Base-by-base conservation (phyloP, 1,140 invertebrate species). In the Heliconius nattereri region DNA sequence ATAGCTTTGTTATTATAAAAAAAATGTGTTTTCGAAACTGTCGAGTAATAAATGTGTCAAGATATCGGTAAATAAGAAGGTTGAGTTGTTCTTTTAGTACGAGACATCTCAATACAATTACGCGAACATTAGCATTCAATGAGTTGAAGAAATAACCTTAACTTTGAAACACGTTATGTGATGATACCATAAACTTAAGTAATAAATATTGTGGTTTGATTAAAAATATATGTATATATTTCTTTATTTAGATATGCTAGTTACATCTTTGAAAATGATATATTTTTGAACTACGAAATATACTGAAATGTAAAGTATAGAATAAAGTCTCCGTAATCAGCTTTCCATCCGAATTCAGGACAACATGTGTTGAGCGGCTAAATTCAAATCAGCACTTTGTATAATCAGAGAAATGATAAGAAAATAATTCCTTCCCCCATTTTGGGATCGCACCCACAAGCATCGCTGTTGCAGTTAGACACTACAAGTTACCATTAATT, bases 101-200 rank as follows among this genome's bases (percentile, higher is more conserved):
- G 20, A 60, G 9, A 23, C 23, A 66, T 26, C 13, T 7, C 26
- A 11, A 23, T 16, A 26, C 60, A 29, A 66, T 66, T 26, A 66
- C 60, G 60, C 60, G 60, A 66, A 66, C 60, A 66, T 66, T 66
- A 66, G 60, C 60, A 66, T 66, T 66, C 23, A 66, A 66, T 66
- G 11, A 66, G 60, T 66, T 66, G 57, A 66, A 66, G 60, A 66
- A 66, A 29, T 66, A 26, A 66, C 60, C 60, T 66, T 66, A 66
- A 66, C 26, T 66, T 66, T 66, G 26, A 29, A 66, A 26, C 60
- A 3, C 60, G 6, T 66, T 66, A 66, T 29, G 60, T 16, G 60
- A 66, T 66, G 60, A 66, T 29, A 29, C 26, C 26, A 66, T 29
- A 66, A 66, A 29, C 60, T 13, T n/a, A 26, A 11, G 16, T 66